A percentile compares a stretch with the other conserved stretches of the same genome.
Evolutionary conservation across 2,797 vertebrate genomes (phyloP).

Genomic region (Otus scops): DNA sequence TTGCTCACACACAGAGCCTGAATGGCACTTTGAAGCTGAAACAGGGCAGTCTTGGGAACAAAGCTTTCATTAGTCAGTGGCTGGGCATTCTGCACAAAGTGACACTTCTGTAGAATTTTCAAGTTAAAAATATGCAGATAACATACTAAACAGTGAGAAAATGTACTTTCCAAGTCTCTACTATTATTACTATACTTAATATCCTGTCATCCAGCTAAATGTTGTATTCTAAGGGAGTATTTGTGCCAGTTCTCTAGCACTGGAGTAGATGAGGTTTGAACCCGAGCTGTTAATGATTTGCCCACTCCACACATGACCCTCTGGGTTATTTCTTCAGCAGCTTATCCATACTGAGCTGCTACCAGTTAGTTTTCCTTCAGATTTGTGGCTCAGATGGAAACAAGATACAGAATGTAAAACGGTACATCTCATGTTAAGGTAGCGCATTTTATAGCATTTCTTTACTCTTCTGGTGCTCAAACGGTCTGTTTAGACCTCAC

Average conservation of each 20-base stretch:
- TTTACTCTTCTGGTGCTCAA: neutral
- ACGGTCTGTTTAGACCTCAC: neutral
- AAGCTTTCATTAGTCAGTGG: neutral
- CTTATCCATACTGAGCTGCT: neutral
- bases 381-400: neutral
- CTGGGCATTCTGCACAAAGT: neutral
- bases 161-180: neutral
- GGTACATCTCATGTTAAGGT: neutral
- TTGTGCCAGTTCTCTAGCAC: neutral
- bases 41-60: neutral
- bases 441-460: neutral
- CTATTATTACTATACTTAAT: neutral
- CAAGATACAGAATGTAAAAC: neutral
- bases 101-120: neutral
- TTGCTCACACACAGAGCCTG: neutral
- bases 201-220: neutral
- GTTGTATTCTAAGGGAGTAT: neutral
- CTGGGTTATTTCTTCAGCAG: neutral
- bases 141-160: neutral
- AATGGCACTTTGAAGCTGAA: neutral
- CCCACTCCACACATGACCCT: neutral
- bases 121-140: neutral
- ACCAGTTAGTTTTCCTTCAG: neutral
- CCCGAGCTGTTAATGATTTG: fast-evolving
- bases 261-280: neutral